A percentile compares a stretch with the other conserved stretches of the same genome.
Evolutionary conservation across 2,797 vertebrate genomes (phyloP).

Genomic region (Falco cherrug): DNA sequence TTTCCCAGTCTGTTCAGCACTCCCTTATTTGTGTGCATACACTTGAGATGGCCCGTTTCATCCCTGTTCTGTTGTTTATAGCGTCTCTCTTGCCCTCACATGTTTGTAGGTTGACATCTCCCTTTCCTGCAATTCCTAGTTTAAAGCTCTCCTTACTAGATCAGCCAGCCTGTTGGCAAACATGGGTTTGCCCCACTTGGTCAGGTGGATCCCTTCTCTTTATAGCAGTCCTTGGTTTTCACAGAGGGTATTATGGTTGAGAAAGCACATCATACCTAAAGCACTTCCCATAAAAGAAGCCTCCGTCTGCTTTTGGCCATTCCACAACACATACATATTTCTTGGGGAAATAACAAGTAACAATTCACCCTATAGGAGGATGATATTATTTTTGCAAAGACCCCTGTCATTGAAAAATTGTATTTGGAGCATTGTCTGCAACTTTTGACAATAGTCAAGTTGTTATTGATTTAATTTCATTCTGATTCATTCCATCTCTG

Average conservation of each 20-base stretch:
- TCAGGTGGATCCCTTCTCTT: neutral
- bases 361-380: neutral
- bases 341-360: neutral
- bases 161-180: neutral
- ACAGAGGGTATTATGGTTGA: neutral
- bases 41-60: neutral
- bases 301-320: neutral
- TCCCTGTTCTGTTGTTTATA: neutral
- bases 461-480: conserved; percentile 88
- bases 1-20: neutral
- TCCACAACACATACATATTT: neutral
- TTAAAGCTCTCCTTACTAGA: neutral
- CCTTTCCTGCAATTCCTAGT: neutral
- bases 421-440: conserved; percentile 80
- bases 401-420: neutral
- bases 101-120: neutral
- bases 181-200: neutral
- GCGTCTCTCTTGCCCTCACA: neutral
- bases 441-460: conserved; percentile 84
- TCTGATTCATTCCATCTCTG: conserved; percentile 76
- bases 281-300: neutral
- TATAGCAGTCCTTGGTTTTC: neutral
- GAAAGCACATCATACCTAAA: neutral
- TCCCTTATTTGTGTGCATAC: neutral
- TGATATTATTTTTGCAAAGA: neutral